phyloP scores from a whole-genome alignment of 2,888 invertebrate genomes.

The Noctua fimbriata region DNA sequence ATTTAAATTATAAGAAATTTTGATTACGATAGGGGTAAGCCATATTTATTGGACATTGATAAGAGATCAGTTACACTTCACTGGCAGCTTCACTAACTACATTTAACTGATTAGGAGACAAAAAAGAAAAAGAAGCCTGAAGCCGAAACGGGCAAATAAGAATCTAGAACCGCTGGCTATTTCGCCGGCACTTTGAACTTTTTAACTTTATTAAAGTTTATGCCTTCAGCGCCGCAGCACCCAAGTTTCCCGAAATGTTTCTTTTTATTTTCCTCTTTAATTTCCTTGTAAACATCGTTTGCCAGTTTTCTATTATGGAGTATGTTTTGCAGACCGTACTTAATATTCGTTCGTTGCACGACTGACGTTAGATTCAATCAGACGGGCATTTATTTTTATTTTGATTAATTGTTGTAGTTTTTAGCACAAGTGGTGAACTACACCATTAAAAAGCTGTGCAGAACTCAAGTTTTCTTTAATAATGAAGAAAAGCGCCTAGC shows the following conservation, averaged over 20 bases:
- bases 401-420: neutral
- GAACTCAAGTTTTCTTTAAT: slow-evolving; percentile 24
- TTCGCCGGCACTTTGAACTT: slow-evolving; percentile 59
- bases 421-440: neutral
- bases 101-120: slow-evolving; percentile 1
- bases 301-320: slow-evolving; percentile 43
- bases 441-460: neutral
- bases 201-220: slow-evolving; percentile 63
- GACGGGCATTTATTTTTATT: neutral
- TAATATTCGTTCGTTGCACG: slow-evolving; percentile 8
- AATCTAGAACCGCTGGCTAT: slow-evolving; percentile 21
- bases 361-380: neutral
- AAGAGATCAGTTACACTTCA: neutral
- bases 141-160: slow-evolving; percentile 35
- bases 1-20: neutral
- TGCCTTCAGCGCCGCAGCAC: slow-evolving; percentile 49
- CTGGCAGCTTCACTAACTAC: neutral
- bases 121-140: slow-evolving; percentile 1
- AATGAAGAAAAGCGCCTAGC: slow-evolving; percentile 42
- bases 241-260: slow-evolving; percentile 59
- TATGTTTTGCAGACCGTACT: slow-evolving; percentile 28
- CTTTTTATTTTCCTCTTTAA: slow-evolving; percentile 53
- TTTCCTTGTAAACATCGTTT: slow-evolving; percentile 58
- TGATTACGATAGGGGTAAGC: too few species aligned
- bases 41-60: neutral